These are phyloP conservation scores for Manis javanica DNA, from an alignment of 2,797 vertebrate genomes.

Conservation along the genomic window DNA sequence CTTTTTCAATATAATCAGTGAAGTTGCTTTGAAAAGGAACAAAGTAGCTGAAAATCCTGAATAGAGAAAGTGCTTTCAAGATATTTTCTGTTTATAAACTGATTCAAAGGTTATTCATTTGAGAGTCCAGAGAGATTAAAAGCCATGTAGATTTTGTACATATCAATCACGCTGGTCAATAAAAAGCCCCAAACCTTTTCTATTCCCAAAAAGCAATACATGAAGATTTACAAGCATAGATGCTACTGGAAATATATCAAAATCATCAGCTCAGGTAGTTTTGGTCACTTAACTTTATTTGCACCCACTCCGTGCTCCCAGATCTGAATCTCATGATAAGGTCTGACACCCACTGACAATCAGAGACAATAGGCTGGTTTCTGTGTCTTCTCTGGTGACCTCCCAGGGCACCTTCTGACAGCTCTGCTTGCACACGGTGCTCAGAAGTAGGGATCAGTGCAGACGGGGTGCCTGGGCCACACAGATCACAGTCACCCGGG, in stretches of 20 bases:
- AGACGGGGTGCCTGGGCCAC: no score
- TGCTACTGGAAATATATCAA: background rate
- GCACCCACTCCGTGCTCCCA: background rate
- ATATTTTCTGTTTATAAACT: conserved; percentile 19
- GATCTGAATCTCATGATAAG: background rate
- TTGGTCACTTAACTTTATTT: background rate
- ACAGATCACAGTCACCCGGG: background rate
- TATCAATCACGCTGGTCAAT: background rate
- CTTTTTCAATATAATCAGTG: background rate
- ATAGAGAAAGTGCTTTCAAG: background rate
- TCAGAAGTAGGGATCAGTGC: fast-evolving
- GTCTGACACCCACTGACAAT: conserved; percentile 10
- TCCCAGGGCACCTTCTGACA: background rate
- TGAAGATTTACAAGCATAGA: background rate
- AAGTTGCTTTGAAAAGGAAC: background rate
- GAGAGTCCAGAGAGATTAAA: background rate
- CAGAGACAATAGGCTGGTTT: background rate
- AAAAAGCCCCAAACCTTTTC: background rate
- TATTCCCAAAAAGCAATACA: background rate
- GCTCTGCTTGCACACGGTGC: background rate
- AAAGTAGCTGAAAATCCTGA: conserved; percentile 3
- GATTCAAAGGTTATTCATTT: conserved; percentile 30
- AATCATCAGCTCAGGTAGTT: background rate
- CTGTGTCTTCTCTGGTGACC: background rate
- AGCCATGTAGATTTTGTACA: background rate